Percentiles rank a stretch among this genome's conserved stretches.
These are phyloP conservation scores for Xanthia togata DNA, from an alignment of 2,888 invertebrate genomes.

Conservation along the genomic window DNA sequence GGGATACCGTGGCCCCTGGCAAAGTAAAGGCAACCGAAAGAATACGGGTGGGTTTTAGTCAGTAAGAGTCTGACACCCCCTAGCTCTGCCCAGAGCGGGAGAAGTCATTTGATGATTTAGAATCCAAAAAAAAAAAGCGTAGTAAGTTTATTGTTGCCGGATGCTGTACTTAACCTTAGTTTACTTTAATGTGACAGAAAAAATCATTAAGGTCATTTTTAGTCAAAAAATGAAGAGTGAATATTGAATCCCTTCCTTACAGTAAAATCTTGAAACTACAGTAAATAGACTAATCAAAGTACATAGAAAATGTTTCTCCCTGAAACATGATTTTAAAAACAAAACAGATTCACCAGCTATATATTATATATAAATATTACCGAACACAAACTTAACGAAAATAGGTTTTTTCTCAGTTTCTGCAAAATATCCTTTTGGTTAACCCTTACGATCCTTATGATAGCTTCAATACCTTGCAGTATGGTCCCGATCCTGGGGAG, in stretches of 20 bases:
- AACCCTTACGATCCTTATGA: slow-evolving; percentile 1
- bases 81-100: too few species aligned
- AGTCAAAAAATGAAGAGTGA: too few species aligned
- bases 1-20: too few species aligned
- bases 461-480: slow-evolving; percentile 24
- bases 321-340: background rate
- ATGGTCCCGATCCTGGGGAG: background rate
- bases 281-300: background rate
- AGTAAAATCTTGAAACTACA: background rate
- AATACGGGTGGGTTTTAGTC: too few species aligned
- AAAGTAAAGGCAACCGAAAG: too few species aligned
- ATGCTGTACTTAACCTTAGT: too few species aligned
- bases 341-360: background rate
- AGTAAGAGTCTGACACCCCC: too few species aligned
- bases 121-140: too few species aligned
- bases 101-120: too few species aligned
- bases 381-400: background rate
- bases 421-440: background rate
- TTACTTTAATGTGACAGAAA: too few species aligned
- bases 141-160: too few species aligned
- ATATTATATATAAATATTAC: background rate
- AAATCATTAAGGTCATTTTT: too few species aligned
- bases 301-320: background rate
- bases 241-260: background rate
- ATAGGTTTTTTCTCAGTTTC: slow-evolving; percentile 10